phyloP scores from a whole-genome alignment of 1,140 invertebrate genomes.

The Eriosoma lanigerum region DNA sequence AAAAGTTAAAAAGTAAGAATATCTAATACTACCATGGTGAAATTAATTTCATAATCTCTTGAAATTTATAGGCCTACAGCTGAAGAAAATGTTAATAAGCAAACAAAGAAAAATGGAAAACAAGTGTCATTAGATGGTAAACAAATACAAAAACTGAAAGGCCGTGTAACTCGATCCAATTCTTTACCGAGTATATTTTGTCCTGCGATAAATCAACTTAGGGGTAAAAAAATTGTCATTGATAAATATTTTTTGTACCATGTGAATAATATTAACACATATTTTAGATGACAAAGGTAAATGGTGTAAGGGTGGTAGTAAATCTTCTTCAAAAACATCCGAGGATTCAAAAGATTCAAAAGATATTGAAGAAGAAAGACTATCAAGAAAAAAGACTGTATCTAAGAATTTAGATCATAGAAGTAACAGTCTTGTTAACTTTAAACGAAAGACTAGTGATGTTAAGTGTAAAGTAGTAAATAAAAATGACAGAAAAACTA shows the following conservation, averaged over 20 bases:
- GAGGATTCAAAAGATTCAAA: conserved; percentile 39
- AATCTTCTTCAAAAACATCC: conserved; percentile 43
- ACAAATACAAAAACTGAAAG: conserved; percentile 56
- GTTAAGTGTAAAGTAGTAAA: conserved; percentile 39
- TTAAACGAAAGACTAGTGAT: conserved; percentile 16
- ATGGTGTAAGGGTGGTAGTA: conserved; percentile 28
- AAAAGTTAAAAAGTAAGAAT: conserved; percentile 28
- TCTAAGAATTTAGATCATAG: conserved; percentile 14
- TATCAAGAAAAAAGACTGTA: conserved; percentile 50
- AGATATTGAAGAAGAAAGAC: conserved; percentile 37
- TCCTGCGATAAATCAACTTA: conserved; percentile 41
- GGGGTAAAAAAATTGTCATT: conserved; percentile 6
- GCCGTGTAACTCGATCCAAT: conserved; percentile 54
- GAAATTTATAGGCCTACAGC: conserved; percentile 46
- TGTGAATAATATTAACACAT: not conserved
- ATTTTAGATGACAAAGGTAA: conserved; percentile 44
- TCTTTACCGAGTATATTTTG: conserved; percentile 50
- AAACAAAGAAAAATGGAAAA: conserved; percentile 59
- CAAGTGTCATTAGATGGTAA: conserved; percentile 57
- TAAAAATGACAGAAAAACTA: conserved; percentile 45
- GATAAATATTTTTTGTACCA: not conserved
- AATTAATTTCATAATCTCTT: not conserved
- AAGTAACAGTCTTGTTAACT: conserved; percentile 30
- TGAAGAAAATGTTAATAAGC: conserved; percentile 17
- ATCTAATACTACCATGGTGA: not conserved